Evolutionary conservation across 1,140 invertebrate genomes (phyloP).

Genomic region (Chironomus tepperi): DNA sequence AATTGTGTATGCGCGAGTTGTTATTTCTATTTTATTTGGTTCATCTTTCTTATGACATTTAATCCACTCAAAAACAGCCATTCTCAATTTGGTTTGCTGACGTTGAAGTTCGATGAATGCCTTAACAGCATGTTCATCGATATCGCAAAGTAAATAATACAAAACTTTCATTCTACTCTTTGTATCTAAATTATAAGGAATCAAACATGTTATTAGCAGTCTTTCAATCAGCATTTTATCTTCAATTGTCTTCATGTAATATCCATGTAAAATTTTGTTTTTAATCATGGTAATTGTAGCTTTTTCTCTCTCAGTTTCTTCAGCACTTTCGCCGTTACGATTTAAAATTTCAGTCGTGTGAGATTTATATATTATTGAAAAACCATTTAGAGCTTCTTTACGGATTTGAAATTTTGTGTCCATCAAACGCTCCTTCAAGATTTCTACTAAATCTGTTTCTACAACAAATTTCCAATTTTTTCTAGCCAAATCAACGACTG

Average conservation of each 20-base stretch:
- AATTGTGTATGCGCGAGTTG: neutral
- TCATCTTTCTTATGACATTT: neutral
- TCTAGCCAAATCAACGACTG: neutral
- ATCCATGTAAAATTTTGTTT: neutral
- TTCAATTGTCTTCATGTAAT: neutral
- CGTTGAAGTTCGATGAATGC: neutral
- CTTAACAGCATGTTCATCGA: neutral
- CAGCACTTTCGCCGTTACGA: neutral
- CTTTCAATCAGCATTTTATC: slow-evolving; percentile 19
- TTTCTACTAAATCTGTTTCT: neutral
- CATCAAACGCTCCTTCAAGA: neutral
- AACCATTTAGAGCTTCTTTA: neutral
- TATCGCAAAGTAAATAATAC: neutral
- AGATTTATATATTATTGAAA: neutral
- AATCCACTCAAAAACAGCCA: neutral
- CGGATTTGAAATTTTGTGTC: neutral
- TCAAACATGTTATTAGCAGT: neutral
- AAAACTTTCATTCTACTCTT: neutral
- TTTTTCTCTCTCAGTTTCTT: neutral
- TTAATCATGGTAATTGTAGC: neutral
- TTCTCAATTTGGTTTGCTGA: neutral
- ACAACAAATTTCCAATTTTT: neutral
- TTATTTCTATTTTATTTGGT: neutral
- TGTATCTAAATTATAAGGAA: neutral
- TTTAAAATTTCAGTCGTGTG: neutral